Base-by-base conservation (phyloP, 2,797 vertebrate species). In the Arrhamphus sclerolepis region DNA sequence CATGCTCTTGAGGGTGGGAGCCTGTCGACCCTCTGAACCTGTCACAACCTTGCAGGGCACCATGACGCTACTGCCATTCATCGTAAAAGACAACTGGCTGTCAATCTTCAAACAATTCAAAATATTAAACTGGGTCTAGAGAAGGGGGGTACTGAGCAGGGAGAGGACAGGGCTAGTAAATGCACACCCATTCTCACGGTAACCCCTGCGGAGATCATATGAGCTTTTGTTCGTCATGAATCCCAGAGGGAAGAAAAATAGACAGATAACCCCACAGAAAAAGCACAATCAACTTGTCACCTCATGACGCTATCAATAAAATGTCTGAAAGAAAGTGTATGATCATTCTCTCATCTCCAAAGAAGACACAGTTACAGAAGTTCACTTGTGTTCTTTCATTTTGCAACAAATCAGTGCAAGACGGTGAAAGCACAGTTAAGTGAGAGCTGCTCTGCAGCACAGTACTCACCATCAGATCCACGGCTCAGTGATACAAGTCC, bases 71-170 rank as follows among this genome's bases (percentile, higher is more conserved):
- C 46, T 72, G 77, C 66, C 81, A 88, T 87, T 82, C 79, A 82
- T 82, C 42, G 70, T 84, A 79, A 81, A 86, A 80, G 84, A 90
- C 85, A 90, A 91, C 85, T 86, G 85, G 84, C 70, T 74, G 75
- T 82, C 77, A 69, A 75, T 88, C 78, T 75, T 86, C 72, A 85
- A 91, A 87, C 80, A 81, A 87, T 86, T 83, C 76, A 75, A 84
- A 88, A 86, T 82, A 86, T 34, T 80, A 75, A 49, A 5, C 0
- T 17, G 55, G 43, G n/a, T 48, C 20, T 47, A 16, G 53, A 20
- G 42, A 16, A 9, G 16, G 14, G 2, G 21, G 9, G 16, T 8
- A 29, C 28, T 50, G 40, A 19, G 47, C 4, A 18, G 22, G 16
- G 38, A 16, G 7, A 48, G 59, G 31, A 62, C 7, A 2, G 52